Conservation (phyloP, 2,113 vertebrate species). For the Monarcha castaneiventris region DNA sequence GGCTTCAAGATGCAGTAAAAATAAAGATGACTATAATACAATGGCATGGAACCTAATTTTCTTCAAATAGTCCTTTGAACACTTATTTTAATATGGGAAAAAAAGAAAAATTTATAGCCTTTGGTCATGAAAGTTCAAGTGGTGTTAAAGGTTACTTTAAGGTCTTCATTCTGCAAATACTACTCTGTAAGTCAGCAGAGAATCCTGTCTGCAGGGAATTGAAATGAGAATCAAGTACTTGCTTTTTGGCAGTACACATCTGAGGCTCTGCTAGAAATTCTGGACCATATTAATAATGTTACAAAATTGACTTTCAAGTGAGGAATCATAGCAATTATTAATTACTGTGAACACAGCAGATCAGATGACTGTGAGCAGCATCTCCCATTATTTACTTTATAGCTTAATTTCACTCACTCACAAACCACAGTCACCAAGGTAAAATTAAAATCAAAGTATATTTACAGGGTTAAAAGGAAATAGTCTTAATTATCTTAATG, state of each 20-base stretch:
- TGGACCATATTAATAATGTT: neutral
- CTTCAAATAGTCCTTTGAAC: constrained; percentile 8
- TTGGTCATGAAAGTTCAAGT: neutral
- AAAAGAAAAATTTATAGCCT: neutral
- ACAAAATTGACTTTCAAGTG: neutral
- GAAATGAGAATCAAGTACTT: neutral
- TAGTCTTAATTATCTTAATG: neutral
- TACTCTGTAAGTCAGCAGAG: neutral
- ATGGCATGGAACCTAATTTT: constrained; percentile 1
- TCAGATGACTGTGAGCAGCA: neutral
- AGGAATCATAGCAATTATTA: constrained; percentile 4
- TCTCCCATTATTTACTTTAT: constrained; percentile 10
- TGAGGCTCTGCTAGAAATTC: neutral
- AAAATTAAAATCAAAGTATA: constrained; percentile 1
- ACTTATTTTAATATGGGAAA: neutral
- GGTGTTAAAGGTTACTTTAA: constrained; percentile 27
- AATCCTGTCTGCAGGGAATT: neutral
- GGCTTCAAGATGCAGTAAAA: constrained; percentile 21
- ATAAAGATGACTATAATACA: neutral
- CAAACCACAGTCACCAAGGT: neutral
- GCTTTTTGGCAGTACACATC: neutral
- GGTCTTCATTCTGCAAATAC: constrained; percentile 4
- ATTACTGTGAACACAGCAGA: neutral
- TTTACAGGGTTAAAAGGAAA: neutral
- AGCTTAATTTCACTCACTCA: neutral